Evolutionary conservation across 2,113 vertebrate species (phyloP), one percentile per base, ranked within the genome.

Genomic region (Boulengeromyrus knoepffleri): DNA sequence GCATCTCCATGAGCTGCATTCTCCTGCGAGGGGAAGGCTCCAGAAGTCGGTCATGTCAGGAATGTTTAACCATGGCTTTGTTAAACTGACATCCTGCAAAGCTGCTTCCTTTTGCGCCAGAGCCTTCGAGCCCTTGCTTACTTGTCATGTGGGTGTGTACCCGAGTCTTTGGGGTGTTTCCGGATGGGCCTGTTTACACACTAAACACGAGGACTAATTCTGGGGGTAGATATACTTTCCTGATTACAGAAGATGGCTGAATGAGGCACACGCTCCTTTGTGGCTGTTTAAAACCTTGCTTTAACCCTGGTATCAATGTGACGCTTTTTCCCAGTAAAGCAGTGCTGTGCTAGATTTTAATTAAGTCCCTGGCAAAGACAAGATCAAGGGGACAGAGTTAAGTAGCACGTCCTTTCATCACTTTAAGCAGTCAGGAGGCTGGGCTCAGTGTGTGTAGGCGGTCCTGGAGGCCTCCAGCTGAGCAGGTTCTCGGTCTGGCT

Each of bases 191-290:
- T 93, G 89, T 92, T 91, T 91, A 89, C 87, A 88, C 92, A 93
- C 93, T 95, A 92, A 94, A 94, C 93, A 91, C 94, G 94, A 96
- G 93, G 95, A 95, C 93, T 95, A 94, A 95, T 95, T 94, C 94
- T 86, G 66, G 93, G 94, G 92, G 92, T 90, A 91, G 92, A 93
- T 95, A 94, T 95, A 94, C 94, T 92, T 93, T 94, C 93, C 94
- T 95, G 94, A 95, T 95, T 95, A 95, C 93, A 93, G 93, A 88
- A 93, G 93, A 94, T 93, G 95, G 94, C 93, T 94, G 93, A 93
- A 93, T 93, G 93, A 93, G 93, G 92, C 93, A 93, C 94, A 92
- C 86, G 88, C 87, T 93, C 89, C 89, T 90, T 87, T 49, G 85
- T 83, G 91, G 83, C 89, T 91, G 80, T 91, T 90, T 89, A 88